Evolutionary conservation across 2,888 invertebrate genomes (phyloP).

Genomic region (Gastrophysa polygoni): DNA sequence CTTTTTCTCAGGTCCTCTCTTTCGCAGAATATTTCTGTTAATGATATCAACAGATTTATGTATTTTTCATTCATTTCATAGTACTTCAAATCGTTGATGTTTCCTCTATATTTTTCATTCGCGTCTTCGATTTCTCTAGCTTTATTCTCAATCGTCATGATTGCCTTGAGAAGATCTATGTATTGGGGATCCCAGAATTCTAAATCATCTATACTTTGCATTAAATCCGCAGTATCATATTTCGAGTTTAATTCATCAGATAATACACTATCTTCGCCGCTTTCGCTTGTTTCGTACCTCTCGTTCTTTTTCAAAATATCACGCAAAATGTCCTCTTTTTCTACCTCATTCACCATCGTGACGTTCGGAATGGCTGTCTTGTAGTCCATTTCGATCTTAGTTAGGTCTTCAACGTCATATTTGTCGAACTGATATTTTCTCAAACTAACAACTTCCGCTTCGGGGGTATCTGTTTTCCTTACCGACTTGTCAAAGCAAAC

Average conservation of each 20-base stretch:
- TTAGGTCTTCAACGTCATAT: conserved; percentile 37
- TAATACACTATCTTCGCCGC: background rate
- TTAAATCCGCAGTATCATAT: conserved; percentile 6
- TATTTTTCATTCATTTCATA: conserved; percentile 40
- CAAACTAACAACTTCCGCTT: background rate
- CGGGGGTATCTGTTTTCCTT: background rate
- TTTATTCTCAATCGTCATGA: conserved; percentile 32
- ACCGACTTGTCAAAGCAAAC: conserved; percentile 8
- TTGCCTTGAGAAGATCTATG: conserved; percentile 29
- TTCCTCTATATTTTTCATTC: conserved; percentile 30
- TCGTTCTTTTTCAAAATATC: background rate
- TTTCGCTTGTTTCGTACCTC: background rate
- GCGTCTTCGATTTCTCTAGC: conserved; percentile 31
- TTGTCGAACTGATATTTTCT: conserved; percentile 28
- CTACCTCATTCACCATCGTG: conserved; percentile 30
- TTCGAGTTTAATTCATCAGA: background rate
- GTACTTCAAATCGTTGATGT: conserved; percentile 32
- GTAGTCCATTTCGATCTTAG: conserved; percentile 31
- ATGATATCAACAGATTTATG: conserved; percentile 34
- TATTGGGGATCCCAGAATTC: conserved; percentile 33
- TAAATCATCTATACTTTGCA: conserved; percentile 30
- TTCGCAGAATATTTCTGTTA: conserved; percentile 36
- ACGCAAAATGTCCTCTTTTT: conserved; percentile 1
- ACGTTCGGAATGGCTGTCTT: conserved; percentile 23
- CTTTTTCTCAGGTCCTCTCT: conserved; percentile 33